These are phyloP conservation scores for Orycteropus afer DNA, from an alignment of 2,113 vertebrate species.

Conservation along the genomic window DNA sequence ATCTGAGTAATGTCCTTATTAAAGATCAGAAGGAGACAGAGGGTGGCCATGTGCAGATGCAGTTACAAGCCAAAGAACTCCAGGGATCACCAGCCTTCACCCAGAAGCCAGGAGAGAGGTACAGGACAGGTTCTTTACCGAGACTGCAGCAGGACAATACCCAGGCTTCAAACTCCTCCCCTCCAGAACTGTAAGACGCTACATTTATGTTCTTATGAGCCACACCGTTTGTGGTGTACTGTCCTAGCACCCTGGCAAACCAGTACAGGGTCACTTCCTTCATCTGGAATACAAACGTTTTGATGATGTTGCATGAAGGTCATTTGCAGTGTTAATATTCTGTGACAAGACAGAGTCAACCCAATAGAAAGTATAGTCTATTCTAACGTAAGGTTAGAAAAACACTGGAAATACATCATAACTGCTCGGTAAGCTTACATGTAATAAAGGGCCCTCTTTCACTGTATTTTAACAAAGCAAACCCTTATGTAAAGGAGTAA, in stretches of 20 bases:
- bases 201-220: neutral
- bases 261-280: neutral
- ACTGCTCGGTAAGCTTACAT: constrained; percentile 47
- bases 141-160: too few relatives aligned
- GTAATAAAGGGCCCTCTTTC: constrained; percentile 70
- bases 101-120: neutral
- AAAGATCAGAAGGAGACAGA: neutral
- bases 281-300: neutral
- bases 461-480: constrained; percentile 69
- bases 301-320: neutral
- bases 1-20: too few relatives aligned
- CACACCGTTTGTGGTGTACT: neutral
- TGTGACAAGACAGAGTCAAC: neutral
- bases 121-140: too few relatives aligned
- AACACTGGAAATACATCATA: constrained; percentile 51
- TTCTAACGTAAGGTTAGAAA: neutral
- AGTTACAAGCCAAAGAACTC: neutral
- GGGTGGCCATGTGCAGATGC: neutral
- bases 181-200: neutral
- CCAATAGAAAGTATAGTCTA: neutral
- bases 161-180: neutral
- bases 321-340: neutral
- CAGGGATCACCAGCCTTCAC: neutral
- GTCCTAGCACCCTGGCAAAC: neutral
- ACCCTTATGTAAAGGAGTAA: constrained; percentile 46